Evolutionary conservation across 2,113 vertebrate genomes (phyloP).

Genomic region (Microtus ochrogaster): DNA sequence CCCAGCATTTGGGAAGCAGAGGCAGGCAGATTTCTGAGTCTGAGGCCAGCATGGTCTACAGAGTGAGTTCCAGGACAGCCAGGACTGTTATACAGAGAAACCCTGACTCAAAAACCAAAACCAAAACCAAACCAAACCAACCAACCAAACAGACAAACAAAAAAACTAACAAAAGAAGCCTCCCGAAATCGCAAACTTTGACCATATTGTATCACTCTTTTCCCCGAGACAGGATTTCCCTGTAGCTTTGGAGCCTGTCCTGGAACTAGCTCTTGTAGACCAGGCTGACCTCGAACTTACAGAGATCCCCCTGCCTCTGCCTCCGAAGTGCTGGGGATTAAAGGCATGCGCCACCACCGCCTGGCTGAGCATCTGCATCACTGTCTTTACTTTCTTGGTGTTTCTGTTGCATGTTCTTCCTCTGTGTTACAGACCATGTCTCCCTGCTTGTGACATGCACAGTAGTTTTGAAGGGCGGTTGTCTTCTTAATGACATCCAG

Average conservation of each 20-base stretch:
- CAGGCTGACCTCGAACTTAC: no score
- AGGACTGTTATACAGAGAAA: no score
- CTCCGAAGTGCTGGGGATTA: no score
- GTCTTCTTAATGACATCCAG: not conserved
- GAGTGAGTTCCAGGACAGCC: no score
- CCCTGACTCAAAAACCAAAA: no score
- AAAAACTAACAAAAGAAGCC: not conserved
- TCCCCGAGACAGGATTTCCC: no score
- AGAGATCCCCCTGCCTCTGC: no score
- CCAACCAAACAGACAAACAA: not conserved
- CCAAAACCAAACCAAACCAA: no score
- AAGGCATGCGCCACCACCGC: no score
- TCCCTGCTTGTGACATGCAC: constrained; percentile 2
- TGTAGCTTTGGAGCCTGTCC: no score
- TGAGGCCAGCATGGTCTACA: not conserved
- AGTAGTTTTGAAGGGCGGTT: not conserved
- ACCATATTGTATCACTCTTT: not conserved
- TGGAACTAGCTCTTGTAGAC: no score
- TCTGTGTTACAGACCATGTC: not conserved
- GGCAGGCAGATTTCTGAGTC: not conserved
- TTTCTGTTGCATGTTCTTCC: constrained; percentile 21
- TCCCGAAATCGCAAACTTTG: not conserved
- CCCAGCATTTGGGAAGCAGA: not conserved
- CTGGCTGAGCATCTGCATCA: no score
- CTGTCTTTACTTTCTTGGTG: not conserved